Conservation (phyloP, 30 jellyfish, hydroid and myxozoan genomes). For the Aurelia sp. region DNA sequence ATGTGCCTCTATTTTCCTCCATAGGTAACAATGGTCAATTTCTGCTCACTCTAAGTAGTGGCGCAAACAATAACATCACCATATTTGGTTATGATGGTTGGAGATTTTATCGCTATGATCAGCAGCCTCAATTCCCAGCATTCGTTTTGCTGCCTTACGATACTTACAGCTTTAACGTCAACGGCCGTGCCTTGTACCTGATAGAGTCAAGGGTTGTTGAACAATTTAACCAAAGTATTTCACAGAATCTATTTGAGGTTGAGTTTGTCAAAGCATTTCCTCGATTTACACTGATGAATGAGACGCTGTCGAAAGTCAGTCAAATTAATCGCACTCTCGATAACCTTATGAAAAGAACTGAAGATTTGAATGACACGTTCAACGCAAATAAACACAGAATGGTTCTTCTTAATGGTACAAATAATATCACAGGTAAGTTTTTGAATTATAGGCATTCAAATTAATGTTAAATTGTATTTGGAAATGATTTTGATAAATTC, state of each 20-base stretch:
- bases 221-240: not conserved
- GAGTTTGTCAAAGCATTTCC: constrained; percentile 64
- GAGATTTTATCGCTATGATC: constrained; percentile 77
- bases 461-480: too few relatives aligned
- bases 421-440: constrained; percentile 62
- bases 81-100: constrained; percentile 91
- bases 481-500: too few relatives aligned
- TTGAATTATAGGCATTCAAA: too few relatives aligned
- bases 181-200: constrained; percentile 9
- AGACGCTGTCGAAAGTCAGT: constrained; percentile 30
- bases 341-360: constrained; percentile 20
- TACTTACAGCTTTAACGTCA: constrained; percentile 25
- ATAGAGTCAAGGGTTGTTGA: constrained; percentile 9
- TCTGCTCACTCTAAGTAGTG: constrained; percentile 60
- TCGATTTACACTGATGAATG: constrained; percentile 43
- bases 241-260: constrained; percentile 30
- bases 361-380: constrained; percentile 18
- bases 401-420: constrained; percentile 66
- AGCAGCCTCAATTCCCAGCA: constrained; percentile 27
- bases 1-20: not conserved
- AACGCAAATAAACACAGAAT: constrained; percentile 13
- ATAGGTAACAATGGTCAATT: constrained; percentile 83
- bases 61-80: constrained; percentile 20
- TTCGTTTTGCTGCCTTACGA: not conserved
- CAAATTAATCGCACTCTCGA: constrained; percentile 55